These are phyloP conservation scores for Pseudorectes ferrugineus DNA, from an alignment of 2,113 vertebrate species.

Conservation along the genomic window DNA sequence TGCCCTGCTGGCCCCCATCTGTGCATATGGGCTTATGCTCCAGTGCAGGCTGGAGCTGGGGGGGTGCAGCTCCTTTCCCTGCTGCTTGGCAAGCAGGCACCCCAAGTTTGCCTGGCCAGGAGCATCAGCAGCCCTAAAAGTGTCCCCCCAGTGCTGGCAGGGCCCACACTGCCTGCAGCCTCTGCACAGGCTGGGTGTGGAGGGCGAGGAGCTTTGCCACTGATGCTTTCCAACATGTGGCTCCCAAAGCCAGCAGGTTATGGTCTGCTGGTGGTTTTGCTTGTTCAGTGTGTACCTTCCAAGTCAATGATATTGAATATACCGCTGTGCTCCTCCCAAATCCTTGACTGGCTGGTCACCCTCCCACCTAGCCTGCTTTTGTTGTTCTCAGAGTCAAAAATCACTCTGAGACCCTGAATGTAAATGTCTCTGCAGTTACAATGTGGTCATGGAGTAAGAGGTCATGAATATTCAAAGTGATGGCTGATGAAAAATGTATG, in stretches of 20 bases:
- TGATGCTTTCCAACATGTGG: neutral
- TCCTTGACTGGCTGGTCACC: neutral
- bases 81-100: too few species aligned
- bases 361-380: neutral
- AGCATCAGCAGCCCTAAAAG: neutral
- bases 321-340: neutral
- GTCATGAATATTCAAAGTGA: neutral
- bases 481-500: neutral
- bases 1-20: neutral
- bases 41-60: neutral
- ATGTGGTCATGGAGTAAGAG: neutral
- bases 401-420: neutral
- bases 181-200: neutral
- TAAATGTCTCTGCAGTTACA: neutral
- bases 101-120: neutral
- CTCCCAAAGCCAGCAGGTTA: neutral
- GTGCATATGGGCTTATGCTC: accelerated
- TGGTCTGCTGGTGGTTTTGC: neutral
- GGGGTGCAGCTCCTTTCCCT: neutral
- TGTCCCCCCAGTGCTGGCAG: neutral
- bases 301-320: neutral
- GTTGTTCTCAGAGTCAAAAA: neutral
- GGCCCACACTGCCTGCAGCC: accelerated
- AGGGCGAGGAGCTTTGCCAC: neutral
- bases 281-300: accelerated